phyloP scores from a whole-genome alignment of 2,888 invertebrate species.

The Sinodicranocentrus sp. region DNA sequence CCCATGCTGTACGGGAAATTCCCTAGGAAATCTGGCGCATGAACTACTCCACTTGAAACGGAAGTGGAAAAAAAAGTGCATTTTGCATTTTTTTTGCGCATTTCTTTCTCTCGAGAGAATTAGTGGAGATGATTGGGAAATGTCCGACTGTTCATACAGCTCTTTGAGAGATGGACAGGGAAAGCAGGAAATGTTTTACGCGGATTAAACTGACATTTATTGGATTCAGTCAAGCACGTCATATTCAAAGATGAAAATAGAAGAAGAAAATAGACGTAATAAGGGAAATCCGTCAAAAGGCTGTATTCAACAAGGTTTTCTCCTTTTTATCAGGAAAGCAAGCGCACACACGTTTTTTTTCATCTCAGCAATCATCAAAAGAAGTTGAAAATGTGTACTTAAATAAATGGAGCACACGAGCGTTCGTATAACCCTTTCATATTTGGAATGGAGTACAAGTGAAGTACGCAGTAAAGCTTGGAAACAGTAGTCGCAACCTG shows the following conservation, averaged over 20 bases:
- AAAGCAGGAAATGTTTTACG: background rate
- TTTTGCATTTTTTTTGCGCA: conserved; percentile 41
- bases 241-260: background rate
- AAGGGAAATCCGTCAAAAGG: background rate
- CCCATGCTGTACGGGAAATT: background rate
- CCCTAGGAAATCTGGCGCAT: background rate
- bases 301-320: too few relatives aligned
- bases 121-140: background rate
- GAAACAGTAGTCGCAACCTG: too few relatives aligned
- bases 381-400: background rate
- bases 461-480: too few relatives aligned
- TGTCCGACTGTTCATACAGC: background rate
- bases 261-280: background rate
- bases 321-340: too few relatives aligned
- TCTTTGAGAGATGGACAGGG: too few relatives aligned
- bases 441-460: too few relatives aligned
- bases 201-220: background rate
- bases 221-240: background rate
- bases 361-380: background rate
- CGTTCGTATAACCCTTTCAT: background rate
- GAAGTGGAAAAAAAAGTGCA: conserved; percentile 43
- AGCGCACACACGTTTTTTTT: background rate
- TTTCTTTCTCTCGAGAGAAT: background rate
- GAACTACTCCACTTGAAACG: conserved; percentile 7
- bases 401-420: background rate